A percentile compares a stretch with the other conserved stretches of the same genome.
These are phyloP conservation scores for Brachypodius melanocephalos DNA, from an alignment of 2,113 vertebrate species.

Conservation along the genomic window DNA sequence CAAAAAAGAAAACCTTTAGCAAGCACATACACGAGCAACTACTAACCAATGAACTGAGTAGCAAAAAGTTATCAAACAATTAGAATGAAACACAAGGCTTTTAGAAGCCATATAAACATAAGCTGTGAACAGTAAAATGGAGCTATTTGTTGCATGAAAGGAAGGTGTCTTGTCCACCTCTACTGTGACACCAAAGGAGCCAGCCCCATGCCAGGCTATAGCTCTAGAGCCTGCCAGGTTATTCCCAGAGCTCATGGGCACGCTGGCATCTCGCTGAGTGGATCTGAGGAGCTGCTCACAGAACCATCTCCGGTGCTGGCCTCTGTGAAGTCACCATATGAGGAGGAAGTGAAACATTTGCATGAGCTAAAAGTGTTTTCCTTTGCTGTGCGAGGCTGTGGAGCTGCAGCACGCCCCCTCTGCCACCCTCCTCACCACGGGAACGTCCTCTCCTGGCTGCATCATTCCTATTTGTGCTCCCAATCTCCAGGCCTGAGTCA, in stretches of 20 bases:
- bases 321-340: not conserved
- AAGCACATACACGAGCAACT: not conserved
- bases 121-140: not conserved
- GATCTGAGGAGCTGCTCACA: not conserved
- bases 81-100: not conserved
- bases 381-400: not conserved
- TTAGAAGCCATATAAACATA: not conserved
- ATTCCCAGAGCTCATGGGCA: not conserved
- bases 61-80: not conserved
- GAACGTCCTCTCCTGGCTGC: not conserved
- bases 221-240: not conserved
- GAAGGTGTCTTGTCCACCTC: not conserved
- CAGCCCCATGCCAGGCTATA: not conserved
- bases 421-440: not conserved
- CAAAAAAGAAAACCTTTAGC: not conserved
- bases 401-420: not conserved
- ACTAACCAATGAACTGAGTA: not conserved
- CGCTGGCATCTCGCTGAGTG: not conserved
- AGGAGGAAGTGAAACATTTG: constrained; percentile 53
- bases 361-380: not conserved
- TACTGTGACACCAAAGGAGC: rapidly evolving
- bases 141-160: not conserved
- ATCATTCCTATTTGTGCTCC: not conserved
- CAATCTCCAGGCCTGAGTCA: constrained; percentile 28
- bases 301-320: not conserved